Percentiles rank a stretch among this genome's conserved stretches.
Conservation (phyloP, 2,888 invertebrate genomes). For the Trachelus iudaicus region DNA sequence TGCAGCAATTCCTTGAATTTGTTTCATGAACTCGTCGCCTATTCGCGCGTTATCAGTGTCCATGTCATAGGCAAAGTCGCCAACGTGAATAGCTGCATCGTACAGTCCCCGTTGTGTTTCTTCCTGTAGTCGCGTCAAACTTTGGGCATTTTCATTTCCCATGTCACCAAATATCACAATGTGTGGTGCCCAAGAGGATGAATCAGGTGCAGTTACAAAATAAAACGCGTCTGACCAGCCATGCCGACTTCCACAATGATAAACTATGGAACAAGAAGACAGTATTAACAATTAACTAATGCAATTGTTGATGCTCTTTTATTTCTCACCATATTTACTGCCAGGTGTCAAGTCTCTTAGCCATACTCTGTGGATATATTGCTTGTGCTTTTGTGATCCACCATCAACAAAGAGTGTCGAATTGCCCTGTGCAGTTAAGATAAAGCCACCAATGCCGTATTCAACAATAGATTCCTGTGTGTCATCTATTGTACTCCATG, state of each 20-base stretch:
- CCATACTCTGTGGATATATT: conserved; percentile 83
- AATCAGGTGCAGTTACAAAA: conserved; percentile 78
- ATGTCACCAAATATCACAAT: conserved; percentile 94
- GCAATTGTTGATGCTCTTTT: background rate
- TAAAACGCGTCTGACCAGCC: conserved; percentile 87
- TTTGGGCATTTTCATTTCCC: conserved; percentile 92
- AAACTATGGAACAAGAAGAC: conserved; percentile 67
- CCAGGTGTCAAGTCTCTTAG: conserved; percentile 72
- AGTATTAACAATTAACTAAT: background rate
- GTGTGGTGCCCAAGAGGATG: conserved; percentile 80
- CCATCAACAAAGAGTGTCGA: conserved; percentile 80
- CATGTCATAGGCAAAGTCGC: conserved; percentile 97
- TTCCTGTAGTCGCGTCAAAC: conserved; percentile 84
- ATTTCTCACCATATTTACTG: conserved; percentile 72
- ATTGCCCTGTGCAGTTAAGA: conserved; percentile 69
- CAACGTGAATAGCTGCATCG: conserved; percentile 91
- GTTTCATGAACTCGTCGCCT: conserved; percentile 94
- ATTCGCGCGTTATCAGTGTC: conserved; percentile 80
- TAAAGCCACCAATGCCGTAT: conserved; percentile 76
- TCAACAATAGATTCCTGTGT: conserved; percentile 77
- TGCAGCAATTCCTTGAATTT: conserved; percentile 90
- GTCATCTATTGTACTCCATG: conserved; percentile 83
- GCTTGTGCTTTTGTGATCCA: conserved; percentile 72
- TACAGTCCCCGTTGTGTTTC: conserved; percentile 84
- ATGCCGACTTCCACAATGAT: conserved; percentile 81